phyloP scores from a whole-genome alignment of 2,888 invertebrate genomes.

The Pelosia muscerda region DNA sequence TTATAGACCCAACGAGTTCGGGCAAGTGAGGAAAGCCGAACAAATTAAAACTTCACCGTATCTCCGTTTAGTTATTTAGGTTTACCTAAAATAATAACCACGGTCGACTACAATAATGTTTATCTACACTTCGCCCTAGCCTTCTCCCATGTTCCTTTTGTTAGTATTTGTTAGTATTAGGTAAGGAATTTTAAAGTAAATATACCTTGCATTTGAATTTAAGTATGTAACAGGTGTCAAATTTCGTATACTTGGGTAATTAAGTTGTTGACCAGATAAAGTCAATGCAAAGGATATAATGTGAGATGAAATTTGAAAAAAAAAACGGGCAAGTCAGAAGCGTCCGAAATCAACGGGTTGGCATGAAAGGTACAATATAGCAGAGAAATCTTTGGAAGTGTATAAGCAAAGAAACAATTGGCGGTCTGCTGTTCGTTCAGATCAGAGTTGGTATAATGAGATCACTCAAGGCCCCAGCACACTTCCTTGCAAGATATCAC shows the following conservation, averaged over 20 bases:
- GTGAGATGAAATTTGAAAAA: too few relatives aligned
- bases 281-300: too few relatives aligned
- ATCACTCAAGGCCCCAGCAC: neutral
- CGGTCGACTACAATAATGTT: neutral
- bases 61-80: neutral
- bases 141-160: neutral
- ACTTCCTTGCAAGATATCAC: conserved; percentile 9
- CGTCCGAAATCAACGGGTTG: too few relatives aligned
- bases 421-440: neutral
- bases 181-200: neutral
- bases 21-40: too few relatives aligned
- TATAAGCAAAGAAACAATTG: too few relatives aligned
- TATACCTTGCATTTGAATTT: neutral
- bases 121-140: neutral
- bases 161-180: neutral
- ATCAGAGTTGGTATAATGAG: neutral
- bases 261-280: too few relatives aligned
- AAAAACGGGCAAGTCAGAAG: too few relatives aligned
- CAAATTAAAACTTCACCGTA: neutral
- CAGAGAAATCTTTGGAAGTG: too few relatives aligned
- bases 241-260: neutral
- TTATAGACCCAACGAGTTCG: too few relatives aligned
- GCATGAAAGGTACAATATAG: too few relatives aligned
- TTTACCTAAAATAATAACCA: neutral
- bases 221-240: too few relatives aligned